Evolutionary conservation across 2,113 vertebrate species (phyloP), one percentile per base, ranked within the genome.

Genomic region (Hippocampus comes): DNA sequence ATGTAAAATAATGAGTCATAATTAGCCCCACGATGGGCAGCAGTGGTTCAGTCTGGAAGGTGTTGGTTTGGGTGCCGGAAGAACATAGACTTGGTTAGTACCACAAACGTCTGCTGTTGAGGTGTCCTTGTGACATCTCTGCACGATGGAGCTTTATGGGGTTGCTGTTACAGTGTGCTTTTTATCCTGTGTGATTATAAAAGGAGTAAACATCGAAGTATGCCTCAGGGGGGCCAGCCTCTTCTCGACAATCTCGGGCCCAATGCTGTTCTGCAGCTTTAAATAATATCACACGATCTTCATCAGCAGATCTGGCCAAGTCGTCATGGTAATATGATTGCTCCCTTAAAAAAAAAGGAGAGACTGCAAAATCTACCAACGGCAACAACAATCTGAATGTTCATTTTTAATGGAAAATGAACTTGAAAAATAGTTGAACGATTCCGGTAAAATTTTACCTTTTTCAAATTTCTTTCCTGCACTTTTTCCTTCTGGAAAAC

Each of bases 231-330:
- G 25, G 23, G 56, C 1, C 23, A 59, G 14, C 56, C 14, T 25
- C 23, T 59, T 25, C 56, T 12, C 38, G 11, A 21, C 18, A 63
- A 63, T 63, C 60, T 41, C 17, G 7, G 63, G 38, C 25, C 18
- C 41, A 23, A 43, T 64, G 38, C 38, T 64, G 20, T 23, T 64
- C 21, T 64, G 38, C 12, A 48, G n/a, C 43, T 67, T 67, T 15
- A 18, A 49, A 67, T 20, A 30, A 49, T 51, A 53, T 53, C 66
- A n/a, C 66, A 34, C n/a, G 65, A 65, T 43, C 63, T 14, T 51
- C 46, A 51, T 48, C 65, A 51, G 46, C 46, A 68, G 14, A 53
- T 68, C 23, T 49, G 25, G 49, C 48, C 27, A 8, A 49, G 66
- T 53, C 17, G 15, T 18, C 23, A 18, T 67, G 14, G 43, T 49